These are phyloP conservation scores for Neodiprion lecontei DNA, from an alignment of 1,140 invertebrate species.

Conservation along the genomic window DNA sequence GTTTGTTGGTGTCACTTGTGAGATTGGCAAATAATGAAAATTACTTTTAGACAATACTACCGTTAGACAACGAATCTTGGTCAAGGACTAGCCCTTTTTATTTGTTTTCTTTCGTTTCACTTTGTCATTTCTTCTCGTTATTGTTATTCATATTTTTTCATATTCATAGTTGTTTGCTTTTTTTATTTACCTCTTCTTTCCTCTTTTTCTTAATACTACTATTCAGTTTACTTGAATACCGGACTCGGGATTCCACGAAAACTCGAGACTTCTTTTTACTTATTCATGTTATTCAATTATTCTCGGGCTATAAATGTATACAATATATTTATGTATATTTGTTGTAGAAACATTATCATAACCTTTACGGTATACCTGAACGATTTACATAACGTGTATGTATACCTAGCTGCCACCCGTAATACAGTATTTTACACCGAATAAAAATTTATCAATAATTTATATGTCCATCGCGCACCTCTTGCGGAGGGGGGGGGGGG, in stretches of 20 bases:
- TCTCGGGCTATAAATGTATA: background rate
- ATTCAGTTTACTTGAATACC: background rate
- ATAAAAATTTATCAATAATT: background rate
- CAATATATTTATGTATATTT: background rate
- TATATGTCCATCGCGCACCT: background rate
- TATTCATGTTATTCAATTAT: slow-evolving; percentile 3
- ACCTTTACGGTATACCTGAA: background rate
- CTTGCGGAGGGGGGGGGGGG: background rate
- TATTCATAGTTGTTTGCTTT: background rate
- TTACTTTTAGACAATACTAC: too few species aligned
- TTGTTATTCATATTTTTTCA: background rate
- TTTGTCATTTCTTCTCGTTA: background rate
- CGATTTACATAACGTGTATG: too few species aligned
- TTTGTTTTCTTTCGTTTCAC: too few species aligned
- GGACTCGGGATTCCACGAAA: background rate
- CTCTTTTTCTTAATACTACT: background rate
- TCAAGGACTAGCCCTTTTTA: too few species aligned
- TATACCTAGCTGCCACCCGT: background rate
- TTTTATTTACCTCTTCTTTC: background rate
- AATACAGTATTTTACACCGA: background rate
- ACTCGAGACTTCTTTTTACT: background rate
- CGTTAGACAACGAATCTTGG: too few species aligned
- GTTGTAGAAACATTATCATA: background rate
- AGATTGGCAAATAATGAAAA: too few species aligned
- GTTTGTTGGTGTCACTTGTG: too few species aligned